Evolutionary conservation across 2,797 vertebrate species (phyloP).

Genomic region (Typhlichthys eigenmanni): DNA sequence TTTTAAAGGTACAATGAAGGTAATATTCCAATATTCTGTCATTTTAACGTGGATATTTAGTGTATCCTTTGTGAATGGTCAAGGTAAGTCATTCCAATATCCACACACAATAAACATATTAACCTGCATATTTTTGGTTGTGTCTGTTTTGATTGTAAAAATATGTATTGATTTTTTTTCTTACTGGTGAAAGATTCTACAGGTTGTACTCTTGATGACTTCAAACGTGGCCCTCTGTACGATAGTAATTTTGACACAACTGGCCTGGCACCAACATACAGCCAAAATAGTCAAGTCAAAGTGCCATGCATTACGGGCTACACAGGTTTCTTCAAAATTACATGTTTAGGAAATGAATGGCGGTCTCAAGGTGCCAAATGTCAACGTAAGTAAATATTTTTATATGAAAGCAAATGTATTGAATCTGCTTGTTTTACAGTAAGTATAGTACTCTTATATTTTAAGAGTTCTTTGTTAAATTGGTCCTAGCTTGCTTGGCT

Average conservation of each 20-base stretch:
- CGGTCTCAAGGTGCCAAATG: constrained; percentile 5
- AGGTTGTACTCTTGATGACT: constrained; percentile 37
- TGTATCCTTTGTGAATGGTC: constrained; percentile 39
- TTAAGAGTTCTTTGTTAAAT: too few species aligned
- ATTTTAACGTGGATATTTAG: constrained; percentile 50
- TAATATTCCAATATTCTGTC: constrained; percentile 21
- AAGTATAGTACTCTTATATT: too few species aligned
- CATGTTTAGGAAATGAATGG: constrained; percentile 47
- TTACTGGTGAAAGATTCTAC: neutral
- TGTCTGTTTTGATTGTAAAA: neutral
- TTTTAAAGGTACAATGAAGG: constrained; percentile 48
- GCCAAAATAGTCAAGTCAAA: constrained; percentile 13
- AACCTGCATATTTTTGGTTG: neutral
- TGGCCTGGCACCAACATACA: constrained; percentile 18
- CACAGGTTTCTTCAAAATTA: constrained; percentile 59
- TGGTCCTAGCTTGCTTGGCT: too few species aligned
- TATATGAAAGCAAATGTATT: neutral
- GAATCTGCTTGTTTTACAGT: neutral
- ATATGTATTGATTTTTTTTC: too few species aligned
- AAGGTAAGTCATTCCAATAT: constrained; percentile 47
- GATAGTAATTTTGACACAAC: constrained; percentile 43
- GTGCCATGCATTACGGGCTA: constrained; percentile 62
- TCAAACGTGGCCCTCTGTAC: accelerated
- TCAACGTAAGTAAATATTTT: constrained; percentile 55
- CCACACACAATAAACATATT: neutral